Base-by-base conservation (phyloP, 2,797 vertebrate species). In the Acrossocheilus fasciatus region DNA sequence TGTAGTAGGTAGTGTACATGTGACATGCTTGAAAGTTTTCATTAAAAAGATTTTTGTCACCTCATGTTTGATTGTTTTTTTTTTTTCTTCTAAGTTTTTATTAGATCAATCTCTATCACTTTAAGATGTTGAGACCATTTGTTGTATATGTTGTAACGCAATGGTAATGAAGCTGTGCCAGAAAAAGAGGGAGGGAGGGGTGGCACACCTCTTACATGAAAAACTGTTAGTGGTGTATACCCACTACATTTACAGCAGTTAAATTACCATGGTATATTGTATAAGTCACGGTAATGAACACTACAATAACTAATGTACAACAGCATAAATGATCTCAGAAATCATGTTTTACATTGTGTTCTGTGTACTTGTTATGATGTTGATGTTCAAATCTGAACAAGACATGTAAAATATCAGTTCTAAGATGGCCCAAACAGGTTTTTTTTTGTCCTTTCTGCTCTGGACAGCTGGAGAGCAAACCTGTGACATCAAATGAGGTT, bases 11-110 rank as follows among this genome's bases (percentile, higher is more conserved):
- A 12, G 15, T 79, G n/a, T 47, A 26, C 45, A n/a, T 80, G 39
- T 81, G 9, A 77, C 62, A 43, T 74, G 57, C 72, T 68, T 30
- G 11, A 47, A 68, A 41, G 9, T 75, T 85, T 84, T 76, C 76
- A 85, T 72, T 72, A 72, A 85, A 85, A 80, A 34, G 2, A 57
- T 41, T 2, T 34, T 70, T 36, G 4, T 47, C 9, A 72, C 17
- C 50, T 79, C 36, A 7, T 70, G 66, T 59, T 70, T n/a, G 9
- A 20, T 36, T 50, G 1, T 9, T 79, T 62, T 18, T 23, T 54
- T 23, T 45, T 54, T 3, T 14, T 0, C 4, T 30, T 4, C 45
- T 14, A 11, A 4, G 3, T 59, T 57, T 54, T 54, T 17, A 26
- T 45, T 1, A 73, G 20, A 69, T 39, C 0, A 36, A 1, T 1